Conservation (phyloP, 2,888 invertebrate species). For the Penaeus monodon region DNA sequence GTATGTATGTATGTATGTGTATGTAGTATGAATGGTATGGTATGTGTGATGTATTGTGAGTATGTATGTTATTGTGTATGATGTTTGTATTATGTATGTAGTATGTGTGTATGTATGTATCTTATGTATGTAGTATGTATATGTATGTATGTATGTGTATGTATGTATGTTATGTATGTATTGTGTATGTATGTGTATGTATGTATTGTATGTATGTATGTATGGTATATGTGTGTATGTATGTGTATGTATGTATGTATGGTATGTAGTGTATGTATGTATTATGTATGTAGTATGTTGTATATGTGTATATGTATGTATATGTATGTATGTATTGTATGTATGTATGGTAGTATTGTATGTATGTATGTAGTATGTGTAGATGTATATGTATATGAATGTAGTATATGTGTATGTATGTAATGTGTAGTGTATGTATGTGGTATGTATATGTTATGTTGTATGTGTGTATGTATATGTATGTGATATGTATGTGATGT, state of each 20-base stretch:
- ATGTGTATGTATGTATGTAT: neutral
- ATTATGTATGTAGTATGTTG: neutral
- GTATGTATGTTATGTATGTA: neutral
- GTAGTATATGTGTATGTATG: neutral
- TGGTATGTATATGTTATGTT: neutral
- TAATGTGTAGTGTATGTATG: neutral
- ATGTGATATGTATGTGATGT: neutral
- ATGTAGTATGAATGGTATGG: neutral
- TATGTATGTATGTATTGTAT: neutral
- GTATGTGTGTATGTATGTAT: no score
- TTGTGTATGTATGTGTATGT: neutral
- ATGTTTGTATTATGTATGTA: no score
- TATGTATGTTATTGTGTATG: no score
- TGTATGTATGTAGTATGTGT: neutral
- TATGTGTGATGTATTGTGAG: no score
- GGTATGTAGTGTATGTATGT: neutral
- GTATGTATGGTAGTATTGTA: no score
- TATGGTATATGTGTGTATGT: neutral
- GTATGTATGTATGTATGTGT: neutral
- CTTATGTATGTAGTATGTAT: no score
- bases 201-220: neutral
- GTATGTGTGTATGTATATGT: neutral
- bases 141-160: no score
- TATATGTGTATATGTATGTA: neutral
- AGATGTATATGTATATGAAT: neutral